Conservation (phyloP, 2,113 vertebrate species). For the Struthidea cinerea region DNA sequence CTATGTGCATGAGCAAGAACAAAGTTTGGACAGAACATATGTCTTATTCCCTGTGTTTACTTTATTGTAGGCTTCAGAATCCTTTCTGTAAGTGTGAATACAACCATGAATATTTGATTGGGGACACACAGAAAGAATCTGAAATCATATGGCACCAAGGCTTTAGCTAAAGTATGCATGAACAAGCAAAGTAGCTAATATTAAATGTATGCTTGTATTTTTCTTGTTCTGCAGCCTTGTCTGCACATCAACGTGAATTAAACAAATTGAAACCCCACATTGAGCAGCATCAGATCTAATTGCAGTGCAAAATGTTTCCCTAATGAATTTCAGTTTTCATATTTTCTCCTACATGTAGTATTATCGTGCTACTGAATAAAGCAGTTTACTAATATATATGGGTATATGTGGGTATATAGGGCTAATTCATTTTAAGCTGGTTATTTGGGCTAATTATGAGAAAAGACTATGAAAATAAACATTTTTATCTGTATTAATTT, state of each 20-base stretch:
- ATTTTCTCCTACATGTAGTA: background rate
- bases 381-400: background rate
- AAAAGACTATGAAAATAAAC: background rate
- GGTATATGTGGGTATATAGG: background rate
- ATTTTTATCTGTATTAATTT: background rate
- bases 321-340: background rate
- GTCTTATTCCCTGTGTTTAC: background rate
- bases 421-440: background rate
- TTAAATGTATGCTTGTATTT: background rate
- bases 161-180: background rate
- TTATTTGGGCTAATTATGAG: background rate
- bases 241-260: background rate
- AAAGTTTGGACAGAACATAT: background rate
- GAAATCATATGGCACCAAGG: background rate
- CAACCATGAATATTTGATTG: background rate
- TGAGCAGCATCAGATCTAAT: background rate
- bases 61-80: background rate
- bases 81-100: background rate
- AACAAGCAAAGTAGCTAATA: background rate
- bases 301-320: background rate
- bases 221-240: background rate
- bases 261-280: background rate
- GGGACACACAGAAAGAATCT: background rate
- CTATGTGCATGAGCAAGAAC: background rate
- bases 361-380: background rate